Base-by-base conservation (phyloP, 2,113 vertebrate genomes). In the Fregetta grallaria region DNA sequence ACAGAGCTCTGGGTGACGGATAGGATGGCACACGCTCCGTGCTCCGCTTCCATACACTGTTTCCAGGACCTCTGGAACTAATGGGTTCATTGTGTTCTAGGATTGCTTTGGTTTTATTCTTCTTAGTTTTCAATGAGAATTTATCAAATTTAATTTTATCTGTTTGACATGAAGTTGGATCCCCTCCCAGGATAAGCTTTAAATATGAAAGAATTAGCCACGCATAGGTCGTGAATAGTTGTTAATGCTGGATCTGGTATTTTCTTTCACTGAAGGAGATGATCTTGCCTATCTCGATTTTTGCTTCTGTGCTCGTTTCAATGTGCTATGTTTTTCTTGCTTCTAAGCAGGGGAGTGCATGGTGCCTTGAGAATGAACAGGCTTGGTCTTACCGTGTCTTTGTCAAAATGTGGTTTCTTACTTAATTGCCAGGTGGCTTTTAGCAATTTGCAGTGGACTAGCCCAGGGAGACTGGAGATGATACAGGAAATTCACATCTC, bases 41-140 rank as follows among this genome's bases (percentile, higher is more conserved):
- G 6, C 49, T 88, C 59, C 9, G 4, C 50, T 81, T 88, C 72
- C 47, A 9, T n/a, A 10, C 12, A 1, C 63, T 45, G 16, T 50
- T 52, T 44, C 59, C 63, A 32, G 45, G 50, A 49, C 73, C 50
- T 82, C 85, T 66, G 15, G 4, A 9, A 70, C 67, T 79, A 32
- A 32, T n/a, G 52, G 29, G 14, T 61, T 62, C 85, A 44, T 73
- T 84, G 83, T 84, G 59, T 92, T 90, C 74, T 49, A 3, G 79
- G 36, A 13, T 75, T 80, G 29, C 80, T 84, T 83, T 90, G 55
- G 68, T 93, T 96, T 92, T 59, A 75, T 63, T 89, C 59, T 42
- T 95, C 44, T 81, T 62, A 3, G 19, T 84, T 96, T 95, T 88
- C 74, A 23, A 22, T 70, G 56, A 80, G 79, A 52, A 67, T 96